Evolutionary conservation across 2,797 vertebrate species (phyloP), one percentile per base, ranked within the genome.

Genomic region (Myotis planiceps): DNA sequence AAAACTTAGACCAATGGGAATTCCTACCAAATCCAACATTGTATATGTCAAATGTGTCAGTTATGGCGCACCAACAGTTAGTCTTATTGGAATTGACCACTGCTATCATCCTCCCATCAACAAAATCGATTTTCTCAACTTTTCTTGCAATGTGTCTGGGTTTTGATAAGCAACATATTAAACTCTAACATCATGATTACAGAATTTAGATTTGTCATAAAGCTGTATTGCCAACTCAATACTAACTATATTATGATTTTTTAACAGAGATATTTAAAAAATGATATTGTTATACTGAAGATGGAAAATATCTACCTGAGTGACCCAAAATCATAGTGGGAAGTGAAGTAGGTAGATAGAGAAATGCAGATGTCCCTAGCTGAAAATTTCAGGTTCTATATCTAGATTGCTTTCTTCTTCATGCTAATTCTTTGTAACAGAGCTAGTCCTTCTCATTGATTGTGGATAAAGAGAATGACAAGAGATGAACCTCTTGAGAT

Each of bases 401-500:
- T 95, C 58, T 86, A 95, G 34, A 80, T 80, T 96, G n/a, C 39
- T 55, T 90, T 97, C 75, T 90, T 97, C 81, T 90, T 96, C 92
- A 92, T 92, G 89, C 13, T 97, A 97, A 98, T 97, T 97, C 75
- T 95, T 42, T 96, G 63, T 83, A 95, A 97, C 53, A 65, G 74
- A 34, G 23, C 19, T 94, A 95, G 29, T 92, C 55, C 55, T 88
- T 79, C 76, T 91, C 84, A 93, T 84, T 94, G 75, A 90, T 92
- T 90, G 80, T 98, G 86, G 76, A 92, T 86, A 94, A 91, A 97
- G 71, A 90, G 87, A 85, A 90, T 92, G 96, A 98, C 96, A 98
- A 97, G 96, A 88, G 96, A 92, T 42, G 45, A 76, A 96, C 91
- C 95, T 98, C 93, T 81, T 95, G 95, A 98, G 95, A 96, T 96